phyloP scores from a whole-genome alignment of 2,113 vertebrate genomes.

The Corydoras maculifer region DNA sequence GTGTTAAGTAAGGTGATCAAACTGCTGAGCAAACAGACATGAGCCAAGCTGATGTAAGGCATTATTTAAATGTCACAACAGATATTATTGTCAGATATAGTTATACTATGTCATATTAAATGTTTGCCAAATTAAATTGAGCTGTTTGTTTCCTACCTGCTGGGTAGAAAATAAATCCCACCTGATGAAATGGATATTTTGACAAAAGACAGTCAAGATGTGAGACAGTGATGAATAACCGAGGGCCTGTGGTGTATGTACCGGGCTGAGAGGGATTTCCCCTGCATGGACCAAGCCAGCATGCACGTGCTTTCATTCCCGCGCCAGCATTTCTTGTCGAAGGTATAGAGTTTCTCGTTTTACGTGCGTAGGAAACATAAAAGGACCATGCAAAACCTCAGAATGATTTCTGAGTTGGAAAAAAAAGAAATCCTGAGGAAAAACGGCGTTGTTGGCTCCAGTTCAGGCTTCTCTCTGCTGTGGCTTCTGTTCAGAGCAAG shows the following conservation, averaged over 20 bases:
- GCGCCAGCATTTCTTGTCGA: constrained; percentile 30
- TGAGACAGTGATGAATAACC: constrained; percentile 9
- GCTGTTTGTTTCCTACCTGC: no score
- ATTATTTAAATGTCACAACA: neutral
- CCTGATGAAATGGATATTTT: neutral
- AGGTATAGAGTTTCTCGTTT: constrained; percentile 43
- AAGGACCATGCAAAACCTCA: constrained; percentile 35
- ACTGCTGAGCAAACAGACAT: neutral
- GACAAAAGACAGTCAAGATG: neutral
- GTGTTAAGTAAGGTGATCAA: neutral
- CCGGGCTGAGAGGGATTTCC: constrained; percentile 9
- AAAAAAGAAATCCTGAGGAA: constrained; percentile 19
- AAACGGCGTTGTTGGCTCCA: constrained; percentile 39
- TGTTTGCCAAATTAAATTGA: no score
- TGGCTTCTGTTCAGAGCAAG: constrained; percentile 28
- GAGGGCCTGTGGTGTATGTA: neutral
- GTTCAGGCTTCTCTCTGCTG: constrained; percentile 21
- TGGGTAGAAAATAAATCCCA: neutral
- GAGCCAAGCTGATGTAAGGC: neutral
- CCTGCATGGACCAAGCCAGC: neutral
- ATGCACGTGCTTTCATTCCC: constrained; percentile 6
- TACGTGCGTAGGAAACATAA: constrained; percentile 41
- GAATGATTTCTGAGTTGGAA: constrained; percentile 31
- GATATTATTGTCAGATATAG: no score
- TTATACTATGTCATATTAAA: no score